phyloP scores from a whole-genome alignment of 1,140 invertebrate species.

The Mactra quadrangularis region DNA sequence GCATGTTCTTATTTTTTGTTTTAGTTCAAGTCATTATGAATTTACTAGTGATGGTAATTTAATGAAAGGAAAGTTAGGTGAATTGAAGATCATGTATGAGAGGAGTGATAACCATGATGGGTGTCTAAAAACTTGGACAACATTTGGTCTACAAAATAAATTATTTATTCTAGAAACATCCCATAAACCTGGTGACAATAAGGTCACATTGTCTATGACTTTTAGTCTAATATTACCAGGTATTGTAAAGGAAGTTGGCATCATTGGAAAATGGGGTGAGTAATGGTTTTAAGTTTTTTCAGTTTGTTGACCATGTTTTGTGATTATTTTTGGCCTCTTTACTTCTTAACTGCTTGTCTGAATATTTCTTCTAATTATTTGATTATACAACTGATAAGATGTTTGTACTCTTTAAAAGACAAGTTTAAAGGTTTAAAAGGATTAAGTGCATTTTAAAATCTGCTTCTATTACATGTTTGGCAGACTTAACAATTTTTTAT shows the following conservation, averaged over 20 bases:
- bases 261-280: constrained; percentile 46
- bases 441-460: no score
- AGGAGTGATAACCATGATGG: background rate
- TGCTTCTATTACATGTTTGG: no score
- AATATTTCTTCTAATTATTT: background rate
- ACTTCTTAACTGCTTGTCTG: background rate
- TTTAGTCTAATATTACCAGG: constrained; percentile 30
- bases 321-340: no score
- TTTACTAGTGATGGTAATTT: constrained; percentile 5
- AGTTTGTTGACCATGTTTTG: no score
- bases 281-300: background rate
- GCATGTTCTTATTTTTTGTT: no score
- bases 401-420: no score
- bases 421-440: no score
- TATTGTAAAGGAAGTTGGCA: constrained; percentile 27
- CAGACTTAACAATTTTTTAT: no score
- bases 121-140: background rate
- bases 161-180: constrained; percentile 30
- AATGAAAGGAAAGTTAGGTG: constrained; percentile 19
- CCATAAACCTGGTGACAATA: background rate
- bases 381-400: no score
- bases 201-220: background rate
- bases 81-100: background rate
- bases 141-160: constrained; percentile 23
- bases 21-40: background rate